phyloP scores from a whole-genome alignment of 2,113 vertebrate species.

The Varanus komodoensis region DNA sequence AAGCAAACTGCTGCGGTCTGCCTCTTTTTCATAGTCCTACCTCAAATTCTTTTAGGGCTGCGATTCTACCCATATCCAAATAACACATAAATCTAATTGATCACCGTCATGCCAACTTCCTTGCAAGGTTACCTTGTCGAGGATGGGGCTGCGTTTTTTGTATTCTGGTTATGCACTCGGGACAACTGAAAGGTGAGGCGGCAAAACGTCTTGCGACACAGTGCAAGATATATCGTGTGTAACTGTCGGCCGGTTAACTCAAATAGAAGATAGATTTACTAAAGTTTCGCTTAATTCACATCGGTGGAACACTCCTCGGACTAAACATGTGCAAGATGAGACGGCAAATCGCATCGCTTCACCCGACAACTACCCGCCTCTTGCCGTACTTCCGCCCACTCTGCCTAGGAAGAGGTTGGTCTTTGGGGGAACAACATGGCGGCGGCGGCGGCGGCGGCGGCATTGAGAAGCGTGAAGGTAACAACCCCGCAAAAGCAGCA shows the following conservation, averaged over 20 bases:
- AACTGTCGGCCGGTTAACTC: background rate
- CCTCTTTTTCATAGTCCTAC: background rate
- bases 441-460: conserved; percentile 45
- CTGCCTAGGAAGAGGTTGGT: background rate
- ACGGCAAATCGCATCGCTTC: too few relatives aligned
- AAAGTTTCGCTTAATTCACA: too few relatives aligned
- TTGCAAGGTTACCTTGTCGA: background rate
- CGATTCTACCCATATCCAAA: background rate
- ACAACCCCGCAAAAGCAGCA: background rate
- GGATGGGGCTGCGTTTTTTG: background rate
- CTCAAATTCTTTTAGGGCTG: background rate
- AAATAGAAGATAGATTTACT: background rate
- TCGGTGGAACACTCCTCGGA: background rate
- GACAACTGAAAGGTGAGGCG: too few relatives aligned
- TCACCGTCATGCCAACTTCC: background rate
- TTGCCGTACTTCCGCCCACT: background rate
- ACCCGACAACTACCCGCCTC: too few relatives aligned
- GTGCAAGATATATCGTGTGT: too few relatives aligned
- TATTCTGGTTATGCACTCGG: background rate
- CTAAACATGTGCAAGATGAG: background rate
- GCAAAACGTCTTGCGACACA: background rate
- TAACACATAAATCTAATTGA: background rate
- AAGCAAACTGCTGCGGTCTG: background rate
- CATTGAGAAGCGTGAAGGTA: conserved; percentile 52
- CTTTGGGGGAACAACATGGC: conserved; percentile 34